Base-by-base conservation (phyloP, 2,888 invertebrate species). In the Ypsolopha scabrella region DNA sequence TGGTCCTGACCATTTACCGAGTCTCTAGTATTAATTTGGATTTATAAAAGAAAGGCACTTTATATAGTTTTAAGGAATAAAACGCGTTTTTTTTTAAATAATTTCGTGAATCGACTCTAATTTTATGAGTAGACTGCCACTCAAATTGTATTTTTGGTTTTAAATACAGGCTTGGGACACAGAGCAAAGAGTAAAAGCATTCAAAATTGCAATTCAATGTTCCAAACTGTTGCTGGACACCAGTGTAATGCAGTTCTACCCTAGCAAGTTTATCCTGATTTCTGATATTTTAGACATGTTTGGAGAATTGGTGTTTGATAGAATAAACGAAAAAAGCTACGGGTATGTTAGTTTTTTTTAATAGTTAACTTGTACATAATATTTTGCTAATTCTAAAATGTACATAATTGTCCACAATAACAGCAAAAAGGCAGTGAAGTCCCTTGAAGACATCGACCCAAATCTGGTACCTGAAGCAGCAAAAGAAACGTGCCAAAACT, bases 171-270 rank as follows among this genome's bases (percentile, higher is more conserved):
- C 98, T 7, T 99, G 99, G 99, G 91, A 94, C 63, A 90, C 93
- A 34, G 98, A 99, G 79, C 97, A 98, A 75, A 89, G 98, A 61
- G 97, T 97, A 0, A 96, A 96, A 83, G 94, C 98, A 6, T 89
- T 98, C 41, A 98, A 98, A 88, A 98, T 99, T 67, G 96, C 94
- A 1, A 98, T 99, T 61, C 98, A 98, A 88, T 97, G 98, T 80
- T 95, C 98, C 39, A 98, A 98, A 81, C 87, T 98, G 63, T 82
- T 99, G 51, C 92, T 94, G 1, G 97, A 98, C 71, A 93, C 94
- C 3, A 92, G 92, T 53, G 97, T 95, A 0, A 91, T 97, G 70
- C 94, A 94, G 64, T 99, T 99, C 80, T 99, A 99, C 86, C 99
- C 99, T 0, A 97, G 97, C 79, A 98, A 99, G 86, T 99, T 97